Evolutionary conservation across 2,797 vertebrate species (phyloP).

Genomic region (Onychomys leucogaster): DNA sequence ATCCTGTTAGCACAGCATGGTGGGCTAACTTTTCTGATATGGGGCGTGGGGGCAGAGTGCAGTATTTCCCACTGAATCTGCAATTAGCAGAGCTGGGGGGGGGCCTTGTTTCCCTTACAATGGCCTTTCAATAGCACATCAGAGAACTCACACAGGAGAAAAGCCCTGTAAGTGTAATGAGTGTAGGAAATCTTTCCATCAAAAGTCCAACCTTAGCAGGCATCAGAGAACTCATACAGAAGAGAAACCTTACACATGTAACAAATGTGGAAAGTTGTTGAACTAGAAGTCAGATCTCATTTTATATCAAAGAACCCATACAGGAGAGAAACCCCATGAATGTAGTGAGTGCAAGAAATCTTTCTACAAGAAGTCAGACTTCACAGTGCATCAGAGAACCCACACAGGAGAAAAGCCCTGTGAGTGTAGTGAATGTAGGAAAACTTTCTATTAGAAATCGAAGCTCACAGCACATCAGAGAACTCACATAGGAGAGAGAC

Average conservation of each 20-base stretch:
- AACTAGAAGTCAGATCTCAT: constrained; percentile 33
- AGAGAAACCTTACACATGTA: background rate
- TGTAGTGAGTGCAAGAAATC: background rate
- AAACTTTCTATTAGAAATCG: constrained; percentile 35
- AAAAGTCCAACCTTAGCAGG: background rate
- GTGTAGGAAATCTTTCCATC: constrained; percentile 20
- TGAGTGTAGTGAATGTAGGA: background rate
- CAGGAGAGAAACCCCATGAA: background rate
- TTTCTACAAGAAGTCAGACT: no score
- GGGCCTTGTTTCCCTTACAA: no score
- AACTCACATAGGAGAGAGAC: background rate
- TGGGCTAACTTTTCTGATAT: no score
- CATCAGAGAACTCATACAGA: constrained; percentile 8
- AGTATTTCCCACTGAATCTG: no score
- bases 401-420: no score
- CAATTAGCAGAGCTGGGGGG: no score
- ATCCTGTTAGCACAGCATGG: no score
- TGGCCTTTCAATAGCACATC: no score
- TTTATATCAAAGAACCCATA: background rate
- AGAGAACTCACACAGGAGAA: background rate
- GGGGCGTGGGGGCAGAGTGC: no score
- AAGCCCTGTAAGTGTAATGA: background rate
- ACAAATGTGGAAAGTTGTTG: constrained; percentile 21
- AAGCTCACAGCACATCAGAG: background rate
- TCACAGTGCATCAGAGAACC: no score